Evolutionary conservation across 2,888 invertebrate genomes (phyloP), one percentile per base, ranked within the genome.

Genomic region (Eledona agricola): DNA sequence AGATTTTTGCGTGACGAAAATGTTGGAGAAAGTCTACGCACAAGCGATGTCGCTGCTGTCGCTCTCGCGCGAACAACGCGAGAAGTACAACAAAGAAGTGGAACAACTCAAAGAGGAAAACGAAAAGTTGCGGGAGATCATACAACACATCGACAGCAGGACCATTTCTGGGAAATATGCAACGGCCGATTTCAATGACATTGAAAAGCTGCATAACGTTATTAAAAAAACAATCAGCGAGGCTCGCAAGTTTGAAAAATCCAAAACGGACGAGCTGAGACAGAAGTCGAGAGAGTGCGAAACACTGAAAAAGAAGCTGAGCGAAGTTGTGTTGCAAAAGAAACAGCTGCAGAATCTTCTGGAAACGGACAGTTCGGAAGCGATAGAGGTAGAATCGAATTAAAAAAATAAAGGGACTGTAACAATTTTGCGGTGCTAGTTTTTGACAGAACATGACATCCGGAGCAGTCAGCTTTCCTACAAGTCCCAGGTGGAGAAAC

Each of bases 401-500:
- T 6, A 6, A 20, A 20, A n/a, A 10, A 35, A n/a, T 32, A 32
- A 32, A 32, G 10, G n/a, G n/a, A n/a, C n/a, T 4, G 1, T 6
- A 10, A n/a, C 3, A 17, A n/a, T 28, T 19, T 42, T 9, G 4
- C 20, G 10, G 29, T n/a, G n/a, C n/a, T 22, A 37, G 29, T 22
- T 38, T 13, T 26, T 22, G 13, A 11, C 23, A 7, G 49, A 38
- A 40, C 45, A 26, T 10, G 32, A 26, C 16, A 51, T 26, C 19
- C 38, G 11, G 6, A 19, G 9, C 5, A 28, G 26, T 11, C 6
- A 13, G 2, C 12, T 29, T n/a, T 42, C 47, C 3, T 67, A 62
- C 31, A 64, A 64, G 37, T 19, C 52, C 0, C 69, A 69, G 57
- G 62, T 69, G n/a, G 65, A 67, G 19, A 64, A 67, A 23, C 54